A percentile compares a stretch with the other conserved stretches of the same genome.
Conservation (phyloP, 64 coral and sea anemone species). For the Stichodactyla mertensii region DNA sequence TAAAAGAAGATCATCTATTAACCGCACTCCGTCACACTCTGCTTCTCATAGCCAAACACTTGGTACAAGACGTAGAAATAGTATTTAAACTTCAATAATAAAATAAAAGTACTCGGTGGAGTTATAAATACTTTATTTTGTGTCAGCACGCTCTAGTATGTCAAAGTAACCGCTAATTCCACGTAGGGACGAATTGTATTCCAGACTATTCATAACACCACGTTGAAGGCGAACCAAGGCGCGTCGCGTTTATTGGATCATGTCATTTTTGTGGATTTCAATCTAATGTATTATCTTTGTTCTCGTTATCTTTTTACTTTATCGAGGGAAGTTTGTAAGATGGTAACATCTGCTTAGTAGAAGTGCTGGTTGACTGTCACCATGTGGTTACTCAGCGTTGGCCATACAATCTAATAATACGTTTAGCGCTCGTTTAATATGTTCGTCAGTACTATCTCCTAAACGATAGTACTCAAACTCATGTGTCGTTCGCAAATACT, state of each 20-base stretch:
- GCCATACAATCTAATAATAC: not conserved
- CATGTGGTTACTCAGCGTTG: not conserved
- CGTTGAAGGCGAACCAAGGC: not conserved
- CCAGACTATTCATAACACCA: not conserved
- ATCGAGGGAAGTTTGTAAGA: conserved; percentile 14
- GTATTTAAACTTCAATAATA: not conserved
- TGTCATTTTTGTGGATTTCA: not conserved
- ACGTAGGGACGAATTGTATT: not conserved
- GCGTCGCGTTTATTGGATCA: not conserved
- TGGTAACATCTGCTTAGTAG: not conserved
- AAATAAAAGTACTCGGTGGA: not conserved
- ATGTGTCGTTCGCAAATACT: not conserved
- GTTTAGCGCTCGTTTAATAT: not conserved
- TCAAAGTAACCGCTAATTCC: not conserved
- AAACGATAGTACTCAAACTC: not conserved
- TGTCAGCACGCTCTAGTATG: not conserved
- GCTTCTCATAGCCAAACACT: not conserved
- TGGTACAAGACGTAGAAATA: not conserved
- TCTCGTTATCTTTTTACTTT: not conserved
- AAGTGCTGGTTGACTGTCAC: not conserved
- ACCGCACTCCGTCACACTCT: not conserved
- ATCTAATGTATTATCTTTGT: not conserved
- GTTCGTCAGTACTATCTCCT: not conserved
- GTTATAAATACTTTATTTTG: not conserved
- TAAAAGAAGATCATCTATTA: not conserved